A percentile compares a stretch with the other conserved stretches of the same genome.
Evolutionary conservation across 2,888 invertebrate species (phyloP).

Genomic region (Rhorus exstirpatorius): DNA sequence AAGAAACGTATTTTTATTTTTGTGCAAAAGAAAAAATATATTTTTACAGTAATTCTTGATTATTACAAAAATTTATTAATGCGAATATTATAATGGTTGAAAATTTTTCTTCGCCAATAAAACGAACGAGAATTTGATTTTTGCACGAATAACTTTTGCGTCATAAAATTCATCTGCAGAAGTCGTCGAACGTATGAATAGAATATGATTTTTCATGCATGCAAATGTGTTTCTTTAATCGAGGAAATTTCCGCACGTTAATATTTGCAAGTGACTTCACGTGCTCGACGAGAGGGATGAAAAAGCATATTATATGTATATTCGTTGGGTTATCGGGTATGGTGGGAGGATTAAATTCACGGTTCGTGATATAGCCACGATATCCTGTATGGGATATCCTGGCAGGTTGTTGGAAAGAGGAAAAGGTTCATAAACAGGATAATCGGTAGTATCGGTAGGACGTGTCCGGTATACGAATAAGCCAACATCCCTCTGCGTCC

Average conservation of each 20-base stretch:
- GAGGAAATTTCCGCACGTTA: conserved; percentile 15
- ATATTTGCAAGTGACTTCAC: conserved; percentile 38
- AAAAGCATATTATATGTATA: conserved; percentile 11
- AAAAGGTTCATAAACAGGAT: conserved; percentile 80
- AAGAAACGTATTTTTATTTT: too few relatives aligned
- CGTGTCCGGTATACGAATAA: conserved; percentile 78
- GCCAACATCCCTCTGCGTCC: conserved; percentile 64
- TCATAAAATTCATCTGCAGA: too few relatives aligned
- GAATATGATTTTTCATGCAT: not conserved
- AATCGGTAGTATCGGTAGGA: conserved; percentile 78
- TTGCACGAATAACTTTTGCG: too few relatives aligned
- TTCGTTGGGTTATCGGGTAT: not conserved
- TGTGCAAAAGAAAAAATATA: too few relatives aligned
- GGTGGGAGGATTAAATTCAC: conserved; percentile 55
- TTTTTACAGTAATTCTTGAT: too few relatives aligned
- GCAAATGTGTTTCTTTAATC: conserved; percentile 6
- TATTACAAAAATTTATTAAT: too few relatives aligned
- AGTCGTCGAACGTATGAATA: not conserved
- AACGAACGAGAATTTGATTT: too few relatives aligned
- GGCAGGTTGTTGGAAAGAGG: conserved; percentile 61
- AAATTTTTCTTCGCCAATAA: too few relatives aligned
- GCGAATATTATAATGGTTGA: too few relatives aligned
- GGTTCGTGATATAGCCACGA: conserved; percentile 26
- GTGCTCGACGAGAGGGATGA: conserved; percentile 6
- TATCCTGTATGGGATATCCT: conserved; percentile 35